Conservation (phyloP, 2,888 invertebrate genomes). For the Pandemis cinnamomeana region DNA sequence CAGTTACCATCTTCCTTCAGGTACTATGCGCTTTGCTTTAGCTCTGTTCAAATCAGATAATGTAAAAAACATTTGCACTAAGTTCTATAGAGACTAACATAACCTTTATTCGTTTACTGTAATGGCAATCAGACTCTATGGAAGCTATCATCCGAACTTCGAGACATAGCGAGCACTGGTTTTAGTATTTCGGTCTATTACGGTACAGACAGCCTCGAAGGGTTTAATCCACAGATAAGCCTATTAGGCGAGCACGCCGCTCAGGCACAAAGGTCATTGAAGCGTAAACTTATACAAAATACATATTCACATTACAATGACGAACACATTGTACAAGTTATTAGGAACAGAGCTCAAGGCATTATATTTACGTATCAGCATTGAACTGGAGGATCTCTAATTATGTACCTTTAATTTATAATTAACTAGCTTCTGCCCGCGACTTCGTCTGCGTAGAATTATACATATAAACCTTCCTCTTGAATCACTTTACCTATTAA, state of each 20-base stretch:
- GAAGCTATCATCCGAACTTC: not conserved
- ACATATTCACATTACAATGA: constrained; percentile 15
- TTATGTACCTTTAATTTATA: too few relatives aligned
- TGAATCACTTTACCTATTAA: too few relatives aligned
- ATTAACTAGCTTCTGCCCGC: too few relatives aligned
- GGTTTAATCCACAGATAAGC: constrained; percentile 34
- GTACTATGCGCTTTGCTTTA: not conserved
- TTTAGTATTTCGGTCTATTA: constrained; percentile 19
- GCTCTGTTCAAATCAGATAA: too few relatives aligned
- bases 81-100: too few relatives aligned
- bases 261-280: constrained; percentile 55
- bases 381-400: too few relatives aligned
- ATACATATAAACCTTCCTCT: too few relatives aligned
- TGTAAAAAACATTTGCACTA: too few relatives aligned
- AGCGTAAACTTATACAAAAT: constrained; percentile 53
- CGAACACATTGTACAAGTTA: not conserved
- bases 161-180: not conserved
- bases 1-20: not conserved
- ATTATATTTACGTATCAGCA: too few relatives aligned
- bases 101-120: too few relatives aligned
- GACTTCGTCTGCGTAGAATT: too few relatives aligned
- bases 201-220: constrained; percentile 4
- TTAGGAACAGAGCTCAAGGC: too few relatives aligned
- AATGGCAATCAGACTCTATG: not conserved
- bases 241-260: constrained; percentile 30